Conservation (phyloP, 1,140 invertebrate species). For the silkworm (Bombyx mori) region ASM3026992v2 NC_085123.1:4717001-4717500, state of each 20-base stretch:
- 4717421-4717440: slow-evolving; percentile 63
- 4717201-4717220: slow-evolving; percentile 23
- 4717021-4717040: slow-evolving; percentile 43
- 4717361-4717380: slow-evolving; percentile 72
- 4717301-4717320: slow-evolving; percentile 14
- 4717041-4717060: slow-evolving; percentile 39
- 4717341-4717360: slow-evolving; percentile 77
- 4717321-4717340: slow-evolving; percentile 19
- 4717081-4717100: slow-evolving; percentile 40
- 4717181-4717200: slow-evolving; percentile 15
- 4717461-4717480: slow-evolving; percentile 64
- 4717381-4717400: slow-evolving; percentile 48
- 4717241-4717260: slow-evolving; percentile 25
- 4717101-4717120: slow-evolving; percentile 2
- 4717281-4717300: slow-evolving; percentile 1
- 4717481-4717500: slow-evolving; percentile 36
- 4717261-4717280: slow-evolving; percentile 12
- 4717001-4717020: slow-evolving; percentile 59
- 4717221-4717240: slow-evolving; percentile 14
- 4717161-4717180: slow-evolving; percentile 30
- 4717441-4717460: slow-evolving; percentile 69
- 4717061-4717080: slow-evolving; percentile 45
- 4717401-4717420: slow-evolving; percentile 41
- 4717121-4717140: slow-evolving; percentile 15
- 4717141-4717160: slow-evolving; percentile 12